Conservation (phyloP, 1,140 invertebrate genomes). For the Drosophila funebris region DNA sequence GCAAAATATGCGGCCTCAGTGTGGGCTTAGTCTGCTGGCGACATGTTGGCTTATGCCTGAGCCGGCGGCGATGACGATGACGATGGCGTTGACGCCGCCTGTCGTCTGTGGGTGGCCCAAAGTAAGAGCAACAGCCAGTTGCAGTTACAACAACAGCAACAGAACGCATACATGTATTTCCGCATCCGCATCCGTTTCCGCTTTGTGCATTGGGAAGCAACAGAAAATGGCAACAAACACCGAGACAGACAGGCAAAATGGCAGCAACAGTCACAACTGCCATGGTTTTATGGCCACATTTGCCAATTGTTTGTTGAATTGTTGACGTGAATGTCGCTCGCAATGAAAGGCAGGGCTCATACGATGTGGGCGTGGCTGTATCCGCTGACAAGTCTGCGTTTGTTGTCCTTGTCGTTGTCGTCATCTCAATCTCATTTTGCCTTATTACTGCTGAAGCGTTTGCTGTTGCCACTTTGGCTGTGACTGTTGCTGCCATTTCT, state of each 20-base stretch:
- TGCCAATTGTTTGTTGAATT: constrained; percentile 81
- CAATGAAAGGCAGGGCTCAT: constrained; percentile 46
- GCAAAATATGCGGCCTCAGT: constrained; percentile 62
- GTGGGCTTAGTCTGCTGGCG: constrained; percentile 70
- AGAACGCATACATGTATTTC: constrained; percentile 77
- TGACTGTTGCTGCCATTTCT: constrained; percentile 1
- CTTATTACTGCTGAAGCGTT: constrained; percentile 15
- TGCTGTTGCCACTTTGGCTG: constrained; percentile 5
- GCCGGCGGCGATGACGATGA: constrained; percentile 36
- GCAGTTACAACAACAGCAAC: constrained; percentile 43
- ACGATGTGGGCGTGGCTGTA: constrained; percentile 18
- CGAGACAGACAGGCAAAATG: constrained; percentile 37
- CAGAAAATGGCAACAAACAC: constrained; percentile 32
- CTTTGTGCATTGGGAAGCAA: constrained; percentile 75
- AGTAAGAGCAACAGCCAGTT: constrained; percentile 42
- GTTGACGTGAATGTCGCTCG: constrained; percentile 73
- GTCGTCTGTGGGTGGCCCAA: not conserved
- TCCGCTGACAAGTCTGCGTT: constrained; percentile 20
- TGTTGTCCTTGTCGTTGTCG: constrained; percentile 12
- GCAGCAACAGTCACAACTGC: constrained; percentile 57
- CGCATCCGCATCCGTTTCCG: constrained; percentile 76
- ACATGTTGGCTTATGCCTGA: constrained; percentile 76
- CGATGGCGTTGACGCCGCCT: constrained; percentile 24
- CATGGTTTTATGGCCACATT: constrained; percentile 80
- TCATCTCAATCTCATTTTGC: constrained; percentile 58